Evolutionary conservation across 2,888 invertebrate genomes (phyloP), one percentile per base, ranked within the genome.

Genomic region (Liopterus haemorrhoidalis): DNA sequence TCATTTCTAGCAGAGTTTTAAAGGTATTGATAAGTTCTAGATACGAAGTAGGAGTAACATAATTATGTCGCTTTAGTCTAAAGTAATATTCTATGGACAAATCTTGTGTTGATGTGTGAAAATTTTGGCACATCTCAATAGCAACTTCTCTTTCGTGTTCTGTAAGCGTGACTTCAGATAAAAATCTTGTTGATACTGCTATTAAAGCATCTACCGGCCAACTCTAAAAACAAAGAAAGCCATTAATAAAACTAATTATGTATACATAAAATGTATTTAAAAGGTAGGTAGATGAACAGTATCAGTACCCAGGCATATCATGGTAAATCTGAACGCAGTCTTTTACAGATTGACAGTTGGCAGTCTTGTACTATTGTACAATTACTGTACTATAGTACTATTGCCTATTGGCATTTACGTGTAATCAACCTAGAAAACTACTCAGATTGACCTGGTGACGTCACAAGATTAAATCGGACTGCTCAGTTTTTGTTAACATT

Each of bases 141-240:
- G 88, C 85, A 0, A 87, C 86, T 21, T 72, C 68, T 31, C 84
- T 71, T 62, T 92, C 89, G 24, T 79, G 67, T 0, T 79, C 78
- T 0, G 82, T 79, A 28, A 95, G 70, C 54, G 92, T 84, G 25
- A 92, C 79, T 52, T 85, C 82, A 41, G 78, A 81, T 18, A 94
- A 70, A 66, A 92, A 92, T 50, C 84, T 70, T 1, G 81, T 84
- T 0, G 94, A 89, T 0, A 94, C 93, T 1, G 93, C 93, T 31
- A 89, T 67, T 20, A 95, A 66, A 1, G 94, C 94, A 67, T 95
- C 94, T 58, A 87, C 80, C 0, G 96, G 95, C 96, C 96, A 95
- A 37, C 87, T 77, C 81, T 90, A 54, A 2, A 54, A 52, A 48
- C 16, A 15, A 25, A 40, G 15, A 12, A 16, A 25, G 4, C 5